Base-by-base conservation (phyloP, 2,888 invertebrate genomes). In the Heteropelma amictum region DNA sequence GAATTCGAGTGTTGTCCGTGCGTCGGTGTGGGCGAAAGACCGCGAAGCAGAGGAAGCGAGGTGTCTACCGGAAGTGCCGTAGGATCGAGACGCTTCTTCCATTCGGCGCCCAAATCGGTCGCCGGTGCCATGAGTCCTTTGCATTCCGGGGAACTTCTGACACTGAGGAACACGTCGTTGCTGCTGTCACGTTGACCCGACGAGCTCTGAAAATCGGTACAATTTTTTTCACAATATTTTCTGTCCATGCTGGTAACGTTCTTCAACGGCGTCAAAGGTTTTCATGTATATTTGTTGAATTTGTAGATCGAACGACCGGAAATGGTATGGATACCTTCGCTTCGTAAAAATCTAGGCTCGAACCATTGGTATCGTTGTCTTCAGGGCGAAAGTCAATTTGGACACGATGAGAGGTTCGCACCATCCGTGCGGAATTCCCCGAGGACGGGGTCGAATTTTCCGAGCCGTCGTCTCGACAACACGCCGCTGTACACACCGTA, bases 1-100 rank as follows among this genome's bases (percentile, higher is more conserved):
- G 90, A 90, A 69, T 83, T 87, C 67, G 79, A 76, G 72, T 87
- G 85, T 58, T 85, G 83, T 2, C 81, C 80, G 58, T 84, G 82
- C 14, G 82, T 77, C 60, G 85, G 86, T 0, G 88, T 87, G 33
- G 89, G 89, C 73, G 88, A 90, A 54, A 91, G 85, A 19, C 90
- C 90, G 70, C 90, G 91, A 78, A 93, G 86, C 72, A 93, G 88
- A 35, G 93, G 92, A 72, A 93, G 86, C 26, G 92, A 92, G 77
- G 93, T 92, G 82, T 91, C 88, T 2, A 61, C 78, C 28, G 77
- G 67, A 14, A 69, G 49, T 7, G 73, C 67, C 23, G 73, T 49
- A 12, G 81, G 72, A 45, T 85, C 86, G 60, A 87, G 80, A 53
- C 81, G 84, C 68, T 86, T 86, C 60, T 85, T 86, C 89, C 89